A percentile compares a stretch with the other conserved stretches of the same genome.
Evolutionary conservation across 2,888 invertebrate genomes (phyloP).

Genomic region (Tenthredo mesomela): DNA sequence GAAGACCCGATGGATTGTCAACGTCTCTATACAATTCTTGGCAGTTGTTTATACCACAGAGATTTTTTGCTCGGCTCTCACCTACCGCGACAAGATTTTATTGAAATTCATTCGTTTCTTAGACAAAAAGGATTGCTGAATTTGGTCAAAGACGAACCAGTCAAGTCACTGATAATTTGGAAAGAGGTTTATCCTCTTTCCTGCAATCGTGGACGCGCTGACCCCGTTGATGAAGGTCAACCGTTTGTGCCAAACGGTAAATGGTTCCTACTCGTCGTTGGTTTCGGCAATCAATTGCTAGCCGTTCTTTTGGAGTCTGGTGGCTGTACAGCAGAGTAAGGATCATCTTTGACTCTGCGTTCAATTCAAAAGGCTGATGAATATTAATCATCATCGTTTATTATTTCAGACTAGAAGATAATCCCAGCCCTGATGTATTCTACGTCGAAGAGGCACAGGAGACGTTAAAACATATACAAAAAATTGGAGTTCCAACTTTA

Average conservation of each 20-base stretch:
- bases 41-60: conserved; percentile 82
- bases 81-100: conserved; percentile 86
- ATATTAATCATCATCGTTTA: background rate
- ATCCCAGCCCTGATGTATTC: conserved; percentile 87
- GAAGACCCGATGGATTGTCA: conserved; percentile 89
- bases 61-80: conserved; percentile 90
- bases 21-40: conserved; percentile 85
- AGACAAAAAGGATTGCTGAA: conserved; percentile 87
- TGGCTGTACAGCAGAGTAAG: conserved; percentile 84
- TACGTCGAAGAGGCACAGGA: conserved; percentile 95
- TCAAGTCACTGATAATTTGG: conserved; percentile 88
- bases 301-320: conserved; percentile 88
- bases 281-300: conserved; percentile 84
- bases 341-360: conserved; percentile 35
- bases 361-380: background rate
- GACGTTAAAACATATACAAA: conserved; percentile 88
- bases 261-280: conserved; percentile 88
- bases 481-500: conserved; percentile 87
- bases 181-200: conserved; percentile 85
- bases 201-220: conserved; percentile 70
- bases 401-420: conserved; percentile 80
- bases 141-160: conserved; percentile 83
- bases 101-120: conserved; percentile 88
- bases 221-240: conserved; percentile 60
- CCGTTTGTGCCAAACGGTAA: conserved; percentile 81